Evolutionary conservation across 2,113 vertebrate species (phyloP), one percentile per base, ranked within the genome.

Genomic region (Promerops cafer): DNA sequence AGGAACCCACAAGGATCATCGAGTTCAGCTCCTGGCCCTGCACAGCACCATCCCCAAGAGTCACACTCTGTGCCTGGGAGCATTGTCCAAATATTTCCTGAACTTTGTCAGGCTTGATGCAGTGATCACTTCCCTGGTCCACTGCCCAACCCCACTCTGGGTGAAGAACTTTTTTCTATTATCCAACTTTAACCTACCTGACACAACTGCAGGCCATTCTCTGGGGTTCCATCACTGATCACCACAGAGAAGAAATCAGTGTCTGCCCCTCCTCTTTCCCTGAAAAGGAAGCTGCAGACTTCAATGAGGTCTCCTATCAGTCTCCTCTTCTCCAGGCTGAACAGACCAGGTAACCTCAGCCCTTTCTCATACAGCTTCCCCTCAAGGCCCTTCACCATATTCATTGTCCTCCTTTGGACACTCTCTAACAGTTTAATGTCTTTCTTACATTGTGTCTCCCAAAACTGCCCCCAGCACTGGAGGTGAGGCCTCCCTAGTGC

Each of bases 401-500:
- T 35, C 4, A 4, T 10, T 3, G 8, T 3, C 8, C 13, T 65
- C 5, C 35, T 66, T 76, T 42, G 37, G 35, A 12, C 1, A 1
- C 6, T 50, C 13, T 57, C 9, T 0, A 16, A 8, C 3, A 57
- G 6, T 13, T 76, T 2, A 6, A 26, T 59, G 2, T 26, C 35
- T 31, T 57, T 49, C 30, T 31, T 42, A 42, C 2, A 26, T 6
- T 31, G 26, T 31, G 11, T 4, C 2, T 0, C 26, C 20, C 35
- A 50, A 14, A 42, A 9, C 17, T 35, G 21, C 7, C 16, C 24
- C 16, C 31, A 31, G 35, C 2, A 57, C 37, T 66, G 0, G 5
- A 76, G 26, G 9, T 18, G 44, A 42, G 31, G 83, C 31, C 0
- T 0, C 37, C 21, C 13, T 7, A 76, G 11, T 1, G 3, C 44